Percentiles rank a stretch among this genome's conserved stretches.
Conservation (phyloP, 2,888 invertebrate species). For the Perizoma flavofasciatum region DNA sequence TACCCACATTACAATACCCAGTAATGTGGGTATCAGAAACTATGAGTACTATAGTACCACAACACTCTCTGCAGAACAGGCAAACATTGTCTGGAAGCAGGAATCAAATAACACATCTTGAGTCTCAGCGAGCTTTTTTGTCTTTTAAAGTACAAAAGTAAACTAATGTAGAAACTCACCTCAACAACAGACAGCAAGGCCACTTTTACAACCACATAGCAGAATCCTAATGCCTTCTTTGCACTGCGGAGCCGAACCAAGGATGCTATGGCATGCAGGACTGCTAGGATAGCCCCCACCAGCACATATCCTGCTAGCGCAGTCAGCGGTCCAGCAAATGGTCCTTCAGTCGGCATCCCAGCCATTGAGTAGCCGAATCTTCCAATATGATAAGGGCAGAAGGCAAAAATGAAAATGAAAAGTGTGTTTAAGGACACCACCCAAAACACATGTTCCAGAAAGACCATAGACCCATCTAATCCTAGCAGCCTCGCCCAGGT, state of each 20-base stretch:
- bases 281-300: constrained; percentile 91
- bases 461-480: constrained; percentile 97
- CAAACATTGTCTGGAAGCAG: no score
- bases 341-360: constrained; percentile 84
- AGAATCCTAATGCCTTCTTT: constrained; percentile 94
- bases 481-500: constrained; percentile 99
- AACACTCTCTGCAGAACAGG: no score
- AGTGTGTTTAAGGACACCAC: constrained; percentile 98
- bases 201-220: constrained; percentile 95
- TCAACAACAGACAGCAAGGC: constrained; percentile 98
- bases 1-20: no score
- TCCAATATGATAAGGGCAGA: constrained; percentile 98
- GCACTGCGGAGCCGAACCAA: constrained; percentile 91
- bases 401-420: constrained; percentile 98
- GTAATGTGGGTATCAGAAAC: no score
- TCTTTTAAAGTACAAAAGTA: no score
- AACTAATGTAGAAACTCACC: constrained; percentile 76
- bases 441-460: constrained; percentile 99
- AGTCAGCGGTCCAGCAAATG: constrained; percentile 96
- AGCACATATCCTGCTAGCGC: constrained; percentile 97
- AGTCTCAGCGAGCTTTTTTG: no score
- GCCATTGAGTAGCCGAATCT: constrained; percentile 89
- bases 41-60: no score
- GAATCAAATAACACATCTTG: no score
- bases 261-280: constrained; percentile 93